Evolutionary conservation across 2,113 vertebrate genomes (phyloP), one percentile per base, ranked within the genome.

Genomic region (Microcebus griseorufus): DNA sequence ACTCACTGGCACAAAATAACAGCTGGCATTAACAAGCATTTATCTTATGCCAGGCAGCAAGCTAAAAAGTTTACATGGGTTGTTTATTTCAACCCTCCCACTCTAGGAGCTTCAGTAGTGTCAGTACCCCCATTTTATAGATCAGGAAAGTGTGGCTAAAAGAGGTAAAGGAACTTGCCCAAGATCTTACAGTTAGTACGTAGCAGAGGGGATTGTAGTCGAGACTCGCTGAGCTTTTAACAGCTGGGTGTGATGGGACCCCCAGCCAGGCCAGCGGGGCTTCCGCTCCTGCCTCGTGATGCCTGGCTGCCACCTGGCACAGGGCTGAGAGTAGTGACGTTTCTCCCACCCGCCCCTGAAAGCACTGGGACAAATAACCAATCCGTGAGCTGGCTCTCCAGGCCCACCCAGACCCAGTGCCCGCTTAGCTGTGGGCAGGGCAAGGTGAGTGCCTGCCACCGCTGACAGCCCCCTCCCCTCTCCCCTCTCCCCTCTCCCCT

Each of bases 261-360:
- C 78, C 17, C 0, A 1, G 53, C 20, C 8, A 8, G 25, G 9
- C 12, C 51, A 11, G 39, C 0, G 2, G 0, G 22, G 20, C 3
- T 18, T 37, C 39, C 22, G 20, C 42, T 62, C 51, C 5, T 29
- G 20, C 39, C 22, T 42, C 73, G 9, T 3, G 29, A 39, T 6
- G 10, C 13, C 37, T 5, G 51, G 9, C 27, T 29, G 39, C 42
- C 76, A 6, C 88, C 18, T 67, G 65, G 55, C 55, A 12, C 32
- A 22, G 1, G 27, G n/a, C 29, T 55, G 37, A 18, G 58, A 45
- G n/a, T 25, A 6, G 0, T 2, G 10, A 29, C 39, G n/a, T 29
- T n/a, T 70, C 65, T 65, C 51, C 51, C 17, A 9, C 20, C 18
- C 27, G 22, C 18, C 55, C 51, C 22, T 20, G 32, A 42, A 25